Evolutionary conservation across 2,113 vertebrate genomes (phyloP), one percentile per base, ranked within the genome.

Genomic region (Origma solitaria): DNA sequence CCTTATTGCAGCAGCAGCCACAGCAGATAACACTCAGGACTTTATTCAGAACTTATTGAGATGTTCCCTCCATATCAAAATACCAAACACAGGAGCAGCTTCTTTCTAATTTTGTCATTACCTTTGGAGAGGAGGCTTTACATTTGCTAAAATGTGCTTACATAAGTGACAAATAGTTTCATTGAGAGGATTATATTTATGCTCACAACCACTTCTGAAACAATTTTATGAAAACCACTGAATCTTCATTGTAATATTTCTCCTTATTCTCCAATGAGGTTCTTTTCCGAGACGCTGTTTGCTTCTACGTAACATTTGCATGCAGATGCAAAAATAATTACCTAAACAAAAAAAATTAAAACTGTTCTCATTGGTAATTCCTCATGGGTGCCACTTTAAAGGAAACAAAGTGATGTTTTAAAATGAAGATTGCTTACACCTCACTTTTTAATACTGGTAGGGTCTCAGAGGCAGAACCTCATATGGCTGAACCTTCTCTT

Each of bases 311-410:
- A 58, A 69, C 44, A 44, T 71, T 75, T 27, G 1, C 79, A 72
- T 45, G 38, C 54, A 88, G 72, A 56, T 79, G 27, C n/a, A 92
- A 84, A 95, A 88, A 37, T 82, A 90, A 93, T 92, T 93, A 38
- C 30, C 22, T 65, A 58, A 80, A 47, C 24, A 71, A 82, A 90
- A 83, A 13, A 6, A 10, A 20, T n/a, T n/a, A 45, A 20, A 15
- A 7, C 15, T 86, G 4, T 51, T 92, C 11, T 94, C 40, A 35
- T 57, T 73, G 51, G 50, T 65, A 81, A 51, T 69, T 93, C 62
- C 23, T 89, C 47, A 53, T 31, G 30, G 54, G 4, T 65, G 11
- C 22, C 40, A 86, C 58, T 92, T 96, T 40, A 91, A 93, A 95
- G 75, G 49, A 54, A 82, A 66, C 3, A 66, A 68, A 88, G 15